These are phyloP conservation scores for Catalaphyllia jardinei DNA, from an alignment of 64 coral and sea anemone species.

Conservation along the genomic window DNA sequence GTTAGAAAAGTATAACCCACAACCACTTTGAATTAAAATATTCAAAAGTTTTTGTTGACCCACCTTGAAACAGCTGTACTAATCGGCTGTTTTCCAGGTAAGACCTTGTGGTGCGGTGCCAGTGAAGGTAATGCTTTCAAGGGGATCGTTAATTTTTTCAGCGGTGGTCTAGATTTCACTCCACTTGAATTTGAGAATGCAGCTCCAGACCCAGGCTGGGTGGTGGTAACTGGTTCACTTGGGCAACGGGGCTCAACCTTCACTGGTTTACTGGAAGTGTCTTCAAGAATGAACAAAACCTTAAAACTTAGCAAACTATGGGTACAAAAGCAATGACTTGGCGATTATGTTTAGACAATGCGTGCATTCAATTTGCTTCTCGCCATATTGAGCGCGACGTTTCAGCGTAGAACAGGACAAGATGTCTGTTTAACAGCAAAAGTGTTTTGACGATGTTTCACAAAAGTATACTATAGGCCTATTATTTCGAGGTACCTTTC, in stretches of 20 bases:
- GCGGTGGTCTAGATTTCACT: neutral
- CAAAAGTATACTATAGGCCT: too few relatives aligned
- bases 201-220: neutral
- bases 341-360: neutral
- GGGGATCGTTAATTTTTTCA: conserved; percentile 1
- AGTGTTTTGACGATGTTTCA: too few relatives aligned
- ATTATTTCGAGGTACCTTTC: too few relatives aligned
- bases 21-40: too few relatives aligned
- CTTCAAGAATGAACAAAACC: neutral
- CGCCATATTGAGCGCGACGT: too few relatives aligned
- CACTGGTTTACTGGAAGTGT: neutral
- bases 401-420: too few relatives aligned
- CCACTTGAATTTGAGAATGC: neutral
- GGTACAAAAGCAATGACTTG: neutral
- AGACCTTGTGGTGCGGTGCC: neutral
- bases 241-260: neutral
- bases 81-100: neutral
- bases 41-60: neutral
- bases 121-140: neutral
- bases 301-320: neutral
- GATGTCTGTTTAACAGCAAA: too few relatives aligned
- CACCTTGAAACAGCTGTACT: neutral
- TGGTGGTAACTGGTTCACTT: neutral
- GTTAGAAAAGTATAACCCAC: too few relatives aligned
- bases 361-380: too few relatives aligned